Conservation (phyloP, 92 coral and sea anemone species). For the Muricea muricata region DNA sequence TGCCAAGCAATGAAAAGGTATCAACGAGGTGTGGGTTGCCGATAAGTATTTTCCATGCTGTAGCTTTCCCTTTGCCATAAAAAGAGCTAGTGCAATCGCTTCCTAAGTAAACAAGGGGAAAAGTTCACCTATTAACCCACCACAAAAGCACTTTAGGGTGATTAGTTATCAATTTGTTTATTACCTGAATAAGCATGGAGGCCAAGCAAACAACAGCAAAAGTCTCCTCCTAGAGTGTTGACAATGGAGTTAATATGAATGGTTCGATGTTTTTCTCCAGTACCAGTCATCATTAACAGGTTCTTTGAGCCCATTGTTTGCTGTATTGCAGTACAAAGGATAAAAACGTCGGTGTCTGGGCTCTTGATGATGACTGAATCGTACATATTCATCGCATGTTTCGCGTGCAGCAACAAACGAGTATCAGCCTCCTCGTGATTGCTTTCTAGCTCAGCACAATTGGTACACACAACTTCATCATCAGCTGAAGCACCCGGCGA, state of each 20-base stretch:
- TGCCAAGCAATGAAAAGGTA: background rate
- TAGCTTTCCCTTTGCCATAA: slow-evolving; percentile 26
- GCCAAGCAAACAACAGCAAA: slow-evolving; percentile 47
- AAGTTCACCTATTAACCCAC: too few relatives aligned
- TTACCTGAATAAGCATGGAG: slow-evolving; percentile 55
- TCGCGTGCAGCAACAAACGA: slow-evolving; percentile 42
- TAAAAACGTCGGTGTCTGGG: slow-evolving; percentile 56
- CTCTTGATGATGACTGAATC: slow-evolving; percentile 22
- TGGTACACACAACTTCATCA: background rate
- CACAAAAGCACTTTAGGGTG: too few relatives aligned
- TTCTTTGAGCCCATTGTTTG: slow-evolving; percentile 37
- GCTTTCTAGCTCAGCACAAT: slow-evolving; percentile 22
- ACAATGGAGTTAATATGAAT: slow-evolving; percentile 14
- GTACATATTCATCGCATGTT: slow-evolving; percentile 30
- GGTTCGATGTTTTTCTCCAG: slow-evolving; percentile 42
- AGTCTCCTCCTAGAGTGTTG: slow-evolving; percentile 30
- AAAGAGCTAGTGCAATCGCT: slow-evolving; percentile 40
- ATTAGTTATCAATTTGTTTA: too few relatives aligned
- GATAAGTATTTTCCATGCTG: slow-evolving; percentile 13
- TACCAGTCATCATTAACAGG: slow-evolving; percentile 43
- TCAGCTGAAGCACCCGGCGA: slow-evolving; percentile 27
- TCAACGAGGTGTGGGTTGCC: slow-evolving; percentile 2
- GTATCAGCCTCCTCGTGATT: slow-evolving; percentile 57
- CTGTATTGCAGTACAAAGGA: slow-evolving; percentile 50
- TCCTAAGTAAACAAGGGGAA: too few relatives aligned